Conservation (phyloP, 2,888 invertebrate species). For the Agrenia bidenticulata region DNA sequence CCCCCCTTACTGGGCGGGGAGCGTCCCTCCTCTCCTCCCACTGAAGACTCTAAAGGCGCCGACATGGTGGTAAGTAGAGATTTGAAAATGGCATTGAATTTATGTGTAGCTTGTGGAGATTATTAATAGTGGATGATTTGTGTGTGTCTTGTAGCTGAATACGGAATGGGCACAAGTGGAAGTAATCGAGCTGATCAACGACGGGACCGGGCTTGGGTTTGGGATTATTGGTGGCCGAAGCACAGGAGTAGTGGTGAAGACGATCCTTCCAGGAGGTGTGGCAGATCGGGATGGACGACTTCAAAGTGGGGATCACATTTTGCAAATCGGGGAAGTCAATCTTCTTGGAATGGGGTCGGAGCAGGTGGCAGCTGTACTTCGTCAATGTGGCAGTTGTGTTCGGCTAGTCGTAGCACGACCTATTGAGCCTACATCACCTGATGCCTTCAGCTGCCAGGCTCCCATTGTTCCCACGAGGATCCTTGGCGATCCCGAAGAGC, state of each 20-base stretch:
- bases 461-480: slow-evolving; percentile 86
- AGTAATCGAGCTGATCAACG: slow-evolving; percentile 94
- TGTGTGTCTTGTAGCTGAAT: slow-evolving; percentile 70
- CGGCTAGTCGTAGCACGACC: slow-evolving; percentile 91
- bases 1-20: slow-evolving; percentile 47
- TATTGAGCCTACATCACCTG: slow-evolving; percentile 76
- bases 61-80: slow-evolving; percentile 71
- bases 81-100: too few species aligned
- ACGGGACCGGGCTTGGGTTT: slow-evolving; percentile 96
- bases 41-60: slow-evolving; percentile 67
- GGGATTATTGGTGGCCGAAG: slow-evolving; percentile 97
- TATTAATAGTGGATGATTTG: too few species aligned
- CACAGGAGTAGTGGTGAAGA: slow-evolving; percentile 99
- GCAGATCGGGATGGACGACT: slow-evolving; percentile 95
- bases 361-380: slow-evolving; percentile 90
- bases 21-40: slow-evolving; percentile 64
- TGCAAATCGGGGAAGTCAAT: slow-evolving; percentile 90
- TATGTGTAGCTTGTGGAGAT: too few species aligned
- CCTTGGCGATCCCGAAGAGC: slow-evolving; percentile 80
- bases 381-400: slow-evolving; percentile 93
- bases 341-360: slow-evolving; percentile 89
- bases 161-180: slow-evolving; percentile 99
- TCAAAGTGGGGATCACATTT: slow-evolving; percentile 95
- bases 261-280: slow-evolving; percentile 94
- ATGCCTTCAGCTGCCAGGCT: slow-evolving; percentile 70